Percentiles rank a stretch among this genome's conserved stretches.
phyloP scores from a whole-genome alignment of 2,113 vertebrate genomes.

The Cercopithecus mona region DNA sequence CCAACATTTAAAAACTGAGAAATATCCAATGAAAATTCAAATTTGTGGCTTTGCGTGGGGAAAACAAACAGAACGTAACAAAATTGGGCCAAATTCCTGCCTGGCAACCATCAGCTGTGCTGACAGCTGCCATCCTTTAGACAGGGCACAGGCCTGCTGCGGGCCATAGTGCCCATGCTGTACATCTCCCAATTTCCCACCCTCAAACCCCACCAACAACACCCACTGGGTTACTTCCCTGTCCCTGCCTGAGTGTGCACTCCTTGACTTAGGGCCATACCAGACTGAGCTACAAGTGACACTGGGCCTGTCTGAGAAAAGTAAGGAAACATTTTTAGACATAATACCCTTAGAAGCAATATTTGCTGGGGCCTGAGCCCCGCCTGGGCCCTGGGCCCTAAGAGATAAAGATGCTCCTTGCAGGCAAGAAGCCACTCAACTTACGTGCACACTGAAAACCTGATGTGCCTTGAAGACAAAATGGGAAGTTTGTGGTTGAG shows the following conservation, averaged over 20 bases:
- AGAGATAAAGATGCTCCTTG: background rate
- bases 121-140: background rate
- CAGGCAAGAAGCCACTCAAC: background rate
- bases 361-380: background rate
- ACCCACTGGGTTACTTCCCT: background rate
- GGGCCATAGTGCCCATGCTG: background rate
- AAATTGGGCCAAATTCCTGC: background rate
- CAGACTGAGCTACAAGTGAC: background rate
- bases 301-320: background rate
- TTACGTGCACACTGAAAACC: background rate
- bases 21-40: slow-evolving; percentile 25
- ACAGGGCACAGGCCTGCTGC: background rate
- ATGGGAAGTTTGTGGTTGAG: background rate
- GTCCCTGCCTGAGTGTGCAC: background rate
- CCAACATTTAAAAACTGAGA: background rate
- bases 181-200: background rate
- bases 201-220: no score
- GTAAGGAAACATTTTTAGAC: background rate
- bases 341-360: background rate
- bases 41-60: background rate
- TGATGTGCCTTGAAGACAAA: slow-evolving; percentile 9
- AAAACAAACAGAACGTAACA: background rate
- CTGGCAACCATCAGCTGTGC: background rate
- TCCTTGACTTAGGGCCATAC: background rate
- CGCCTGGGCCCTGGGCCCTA: background rate